These are phyloP conservation scores for Hybos culiciformis DNA, from an alignment of 2,888 invertebrate species.

Conservation along the genomic window DNA sequence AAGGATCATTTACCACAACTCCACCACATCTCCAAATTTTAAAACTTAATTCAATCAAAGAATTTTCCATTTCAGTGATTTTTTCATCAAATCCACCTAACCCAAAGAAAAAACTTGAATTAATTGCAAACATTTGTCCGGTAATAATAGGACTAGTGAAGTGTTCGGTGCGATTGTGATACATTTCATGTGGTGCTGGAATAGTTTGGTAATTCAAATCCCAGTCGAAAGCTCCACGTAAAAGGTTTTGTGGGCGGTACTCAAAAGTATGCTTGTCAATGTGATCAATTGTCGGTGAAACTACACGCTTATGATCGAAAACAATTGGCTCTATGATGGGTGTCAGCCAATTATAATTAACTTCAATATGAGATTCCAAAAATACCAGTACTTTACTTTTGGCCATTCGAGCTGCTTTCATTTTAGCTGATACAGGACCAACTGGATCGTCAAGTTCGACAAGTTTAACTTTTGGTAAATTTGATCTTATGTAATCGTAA, in stretches of 20 bases:
- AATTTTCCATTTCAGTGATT: constrained; percentile 95
- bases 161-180: constrained; percentile 27
- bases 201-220: constrained; percentile 89
- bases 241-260: constrained; percentile 87
- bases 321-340: constrained; percentile 86
- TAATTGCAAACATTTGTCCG: constrained; percentile 92
- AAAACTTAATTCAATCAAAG: constrained; percentile 94
- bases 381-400: constrained; percentile 72
- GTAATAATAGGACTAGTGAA: constrained; percentile 90
- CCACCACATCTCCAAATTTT: constrained; percentile 98
- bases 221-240: constrained; percentile 94
- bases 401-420: constrained; percentile 70
- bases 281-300: constrained; percentile 97
- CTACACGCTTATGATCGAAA: constrained; percentile 66
- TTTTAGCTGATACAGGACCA: constrained; percentile 75
- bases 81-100: constrained; percentile 89
- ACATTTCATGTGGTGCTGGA: constrained; percentile 44
- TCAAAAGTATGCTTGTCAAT: constrained; percentile 81
- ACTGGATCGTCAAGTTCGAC: constrained; percentile 59
- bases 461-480: constrained; percentile 63
- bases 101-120: constrained; percentile 87
- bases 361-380: constrained; percentile 83
- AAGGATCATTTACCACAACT: constrained; percentile 82
- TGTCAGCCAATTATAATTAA: constrained; percentile 85
- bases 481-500: constrained; percentile 57